Base-by-base conservation (phyloP, 2,888 invertebrate genomes). In the Pardosa pseudoannulata region DNA sequence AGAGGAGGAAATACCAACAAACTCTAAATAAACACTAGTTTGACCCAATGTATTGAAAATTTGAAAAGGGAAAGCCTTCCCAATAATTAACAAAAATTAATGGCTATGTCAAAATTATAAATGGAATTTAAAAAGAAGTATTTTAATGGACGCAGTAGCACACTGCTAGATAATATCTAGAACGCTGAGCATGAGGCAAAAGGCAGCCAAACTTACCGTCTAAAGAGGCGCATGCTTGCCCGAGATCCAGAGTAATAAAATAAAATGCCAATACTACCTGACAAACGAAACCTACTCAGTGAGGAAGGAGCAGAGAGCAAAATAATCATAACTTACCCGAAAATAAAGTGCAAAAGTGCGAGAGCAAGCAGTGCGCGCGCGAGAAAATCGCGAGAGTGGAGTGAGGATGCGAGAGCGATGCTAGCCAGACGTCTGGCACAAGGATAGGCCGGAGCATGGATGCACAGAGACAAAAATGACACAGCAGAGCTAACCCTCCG, bases 371-470 rank as follows among this genome's bases (percentile, higher is more conserved):
- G 27, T 36, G 65, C 41, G 73, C 31, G 56, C 9, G 16, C 73
- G 32, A 32, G 36, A 50, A 71, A 71, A 31, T 41, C 19, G 41
- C 32, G 62, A 56, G 23, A 39, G 16, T 11, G 23, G 28, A 32
- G 56, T 72, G 72, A 56, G 46, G 76, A 76, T 76, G 76, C 64
- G 31, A 83, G 70, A 76, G 71, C 32, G 65, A 64, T 64, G 68
- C n/a, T 19, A n/a, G 23, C 13, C 36, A 64, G 31, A 64, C 83
- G 71, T 78, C 83, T 85, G 83, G 72, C n/a, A 56, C 28, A 65
- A 78, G 62, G 83, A 85, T 78, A 78, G 78, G 67, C 83, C 78
- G 79, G 83, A 85, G 83, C 78, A 78, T 32, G 73, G 78, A 85
- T 85, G 83, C 78, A 78, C 65, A 73, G 83, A 85, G 78, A 78